Conservation (phyloP, 1,140 invertebrate species). For the Cecropterus lyciades region DNA sequence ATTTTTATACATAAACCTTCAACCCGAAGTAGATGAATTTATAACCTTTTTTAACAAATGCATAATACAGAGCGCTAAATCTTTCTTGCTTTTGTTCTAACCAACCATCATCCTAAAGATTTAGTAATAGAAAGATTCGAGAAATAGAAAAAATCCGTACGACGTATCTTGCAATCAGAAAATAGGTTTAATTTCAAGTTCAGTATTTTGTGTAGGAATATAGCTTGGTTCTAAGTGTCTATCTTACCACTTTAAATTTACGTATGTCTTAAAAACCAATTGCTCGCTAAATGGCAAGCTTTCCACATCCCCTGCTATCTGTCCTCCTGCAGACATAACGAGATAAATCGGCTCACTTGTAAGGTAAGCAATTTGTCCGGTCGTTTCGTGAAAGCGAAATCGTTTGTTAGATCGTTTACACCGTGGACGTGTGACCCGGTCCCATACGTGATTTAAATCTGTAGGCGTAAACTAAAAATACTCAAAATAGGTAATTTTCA, state of each 20-base stretch:
- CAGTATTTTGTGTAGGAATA: too few species aligned
- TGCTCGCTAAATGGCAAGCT: constrained; percentile 1
- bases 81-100: too few species aligned
- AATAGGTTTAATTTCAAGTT: too few species aligned
- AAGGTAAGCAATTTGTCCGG: constrained; percentile 66
- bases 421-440: constrained; percentile 6
- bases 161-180: too few species aligned
- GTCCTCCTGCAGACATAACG: constrained; percentile 54
- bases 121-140: too few species aligned
- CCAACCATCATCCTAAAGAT: too few species aligned
- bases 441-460: constrained; percentile 6
- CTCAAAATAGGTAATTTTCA: too few species aligned
- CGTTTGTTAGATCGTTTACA: constrained; percentile 47
- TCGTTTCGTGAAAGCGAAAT: constrained; percentile 60
- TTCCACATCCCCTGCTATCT: constrained; percentile 40
- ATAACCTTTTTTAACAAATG: too few species aligned
- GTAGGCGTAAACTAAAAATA: neutral
- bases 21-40: too few species aligned
- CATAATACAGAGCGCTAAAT: too few species aligned
- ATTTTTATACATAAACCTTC: too few species aligned
- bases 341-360: constrained; percentile 63
- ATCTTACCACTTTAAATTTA: neutral
- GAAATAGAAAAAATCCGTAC: too few species aligned
- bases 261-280: neutral
- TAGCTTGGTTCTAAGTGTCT: neutral